Conservation (phyloP, 2,888 invertebrate genomes). For the Hermaeophaga mercurialis region DNA sequence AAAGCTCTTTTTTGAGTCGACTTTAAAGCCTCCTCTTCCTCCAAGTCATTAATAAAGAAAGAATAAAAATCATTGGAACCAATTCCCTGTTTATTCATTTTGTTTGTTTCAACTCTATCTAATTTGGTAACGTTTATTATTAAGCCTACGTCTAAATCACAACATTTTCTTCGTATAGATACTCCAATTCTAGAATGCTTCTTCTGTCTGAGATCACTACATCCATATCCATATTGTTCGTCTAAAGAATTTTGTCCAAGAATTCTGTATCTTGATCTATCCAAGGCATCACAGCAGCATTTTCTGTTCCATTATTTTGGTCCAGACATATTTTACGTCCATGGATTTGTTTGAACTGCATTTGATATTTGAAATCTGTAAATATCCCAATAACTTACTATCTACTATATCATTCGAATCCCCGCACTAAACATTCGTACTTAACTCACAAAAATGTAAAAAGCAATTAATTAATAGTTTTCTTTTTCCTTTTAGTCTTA, state of each 20-base stretch:
- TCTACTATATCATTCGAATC: too few relatives aligned
- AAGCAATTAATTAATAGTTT: too few relatives aligned
- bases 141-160: conserved; percentile 75
- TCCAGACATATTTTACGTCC: conserved; percentile 96
- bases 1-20: conserved; percentile 85
- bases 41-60: conserved; percentile 89
- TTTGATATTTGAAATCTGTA: too few relatives aligned
- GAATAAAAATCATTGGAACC: conserved; percentile 91
- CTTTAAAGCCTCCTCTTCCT: conserved; percentile 89
- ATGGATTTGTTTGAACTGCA: conserved; percentile 95
- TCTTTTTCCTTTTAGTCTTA: conserved; percentile 33
- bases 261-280: conserved; percentile 92
- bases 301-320: conserved; percentile 92
- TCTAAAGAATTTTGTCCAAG: conserved; percentile 91
- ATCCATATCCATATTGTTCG: conserved; percentile 83
- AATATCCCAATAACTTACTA: too few relatives aligned
- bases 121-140: conserved; percentile 75
- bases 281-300: conserved; percentile 99
- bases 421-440: too few relatives aligned
- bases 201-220: conserved; percentile 71
- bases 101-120: conserved; percentile 78
- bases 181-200: conserved; percentile 76
- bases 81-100: conserved; percentile 90
- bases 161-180: conserved; percentile 84
- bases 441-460: too few relatives aligned